These are phyloP conservation scores for Capromys pilorides DNA, from an alignment of 2,797 vertebrate genomes.

Conservation along the genomic window DNA sequence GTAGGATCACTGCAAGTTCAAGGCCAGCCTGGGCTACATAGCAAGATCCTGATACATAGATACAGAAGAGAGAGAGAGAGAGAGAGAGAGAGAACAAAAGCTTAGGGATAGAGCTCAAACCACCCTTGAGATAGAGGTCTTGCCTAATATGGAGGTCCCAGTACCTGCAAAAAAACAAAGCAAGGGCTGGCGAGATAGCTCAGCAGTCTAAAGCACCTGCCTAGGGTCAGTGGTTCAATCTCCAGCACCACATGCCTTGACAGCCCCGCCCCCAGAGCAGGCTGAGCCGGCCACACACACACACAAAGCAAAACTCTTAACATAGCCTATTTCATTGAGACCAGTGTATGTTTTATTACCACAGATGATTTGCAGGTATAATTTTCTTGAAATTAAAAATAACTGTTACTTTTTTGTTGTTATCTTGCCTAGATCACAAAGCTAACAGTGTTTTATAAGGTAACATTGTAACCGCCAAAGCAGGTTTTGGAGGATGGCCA, in stretches of 20 bases:
- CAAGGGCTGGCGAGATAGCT: too few relatives aligned
- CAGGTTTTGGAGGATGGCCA: background rate
- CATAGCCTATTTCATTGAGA: background rate
- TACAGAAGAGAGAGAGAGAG: background rate
- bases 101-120: background rate
- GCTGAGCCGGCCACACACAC: too few relatives aligned
- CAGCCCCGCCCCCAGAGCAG: too few relatives aligned
- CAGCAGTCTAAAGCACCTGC: too few relatives aligned
- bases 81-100: background rate
- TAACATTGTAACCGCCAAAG: background rate
- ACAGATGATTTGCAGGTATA: background rate
- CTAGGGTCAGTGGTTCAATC: too few relatives aligned
- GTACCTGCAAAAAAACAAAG: background rate
- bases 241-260: too few relatives aligned
- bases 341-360: background rate
- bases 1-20: background rate
- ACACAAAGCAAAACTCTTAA: background rate
- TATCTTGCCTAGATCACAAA: background rate
- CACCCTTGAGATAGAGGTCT: background rate
- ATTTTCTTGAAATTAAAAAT: background rate
- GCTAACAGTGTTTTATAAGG: background rate
- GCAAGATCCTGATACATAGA: background rate
- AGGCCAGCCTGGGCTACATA: background rate
- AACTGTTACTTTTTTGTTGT: background rate
- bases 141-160: background rate